A percentile compares a stretch with the other conserved stretches of the same genome.
Evolutionary conservation across 2,888 invertebrate species (phyloP).

Genomic region (Herminia tarsipennalis): DNA sequence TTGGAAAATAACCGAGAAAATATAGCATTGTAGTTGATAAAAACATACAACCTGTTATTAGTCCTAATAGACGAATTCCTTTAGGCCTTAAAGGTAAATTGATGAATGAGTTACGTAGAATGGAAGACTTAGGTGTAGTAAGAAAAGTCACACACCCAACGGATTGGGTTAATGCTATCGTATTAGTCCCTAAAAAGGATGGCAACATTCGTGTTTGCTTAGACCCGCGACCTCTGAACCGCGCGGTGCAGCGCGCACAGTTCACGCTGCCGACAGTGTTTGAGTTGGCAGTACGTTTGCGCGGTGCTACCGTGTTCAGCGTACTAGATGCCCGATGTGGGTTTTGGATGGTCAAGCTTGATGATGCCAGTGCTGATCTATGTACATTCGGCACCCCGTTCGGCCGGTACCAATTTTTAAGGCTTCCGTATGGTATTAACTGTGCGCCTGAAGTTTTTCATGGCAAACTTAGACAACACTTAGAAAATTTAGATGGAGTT

Average conservation of each 20-base stretch:
- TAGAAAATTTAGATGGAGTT: conserved; percentile 23
- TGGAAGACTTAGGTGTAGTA: conserved; percentile 9
- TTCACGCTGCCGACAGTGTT: neutral
- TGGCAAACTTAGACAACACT: no score
- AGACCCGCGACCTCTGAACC: neutral
- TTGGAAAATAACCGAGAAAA: conserved; percentile 30
- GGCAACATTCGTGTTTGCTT: neutral
- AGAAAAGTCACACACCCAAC: conserved; percentile 21
- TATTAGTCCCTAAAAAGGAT: conserved; percentile 25
- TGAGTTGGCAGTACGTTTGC: conserved; percentile 3
- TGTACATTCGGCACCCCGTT: conserved; percentile 14
- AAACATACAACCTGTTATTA: conserved; percentile 15
- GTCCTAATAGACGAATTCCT: conserved; percentile 34
- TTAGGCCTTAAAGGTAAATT: conserved; percentile 32
- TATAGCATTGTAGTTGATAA: conserved; percentile 28
- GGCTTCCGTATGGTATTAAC: conserved; percentile 6
- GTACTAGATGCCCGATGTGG: conserved; percentile 3
- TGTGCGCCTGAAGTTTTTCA: conserved; percentile 9
- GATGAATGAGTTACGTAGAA: neutral
- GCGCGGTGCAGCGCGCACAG: no score
- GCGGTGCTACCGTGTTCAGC: conserved; percentile 1
- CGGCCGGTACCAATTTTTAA: conserved; percentile 10
- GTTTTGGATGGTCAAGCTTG: conserved; percentile 9
- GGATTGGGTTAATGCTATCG: conserved; percentile 35
- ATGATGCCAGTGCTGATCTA: conserved; percentile 14